Evolutionary conservation across 2,797 vertebrate species (phyloP), one percentile per base, ranked within the genome.

Genomic region (Falco biarmicus): DNA sequence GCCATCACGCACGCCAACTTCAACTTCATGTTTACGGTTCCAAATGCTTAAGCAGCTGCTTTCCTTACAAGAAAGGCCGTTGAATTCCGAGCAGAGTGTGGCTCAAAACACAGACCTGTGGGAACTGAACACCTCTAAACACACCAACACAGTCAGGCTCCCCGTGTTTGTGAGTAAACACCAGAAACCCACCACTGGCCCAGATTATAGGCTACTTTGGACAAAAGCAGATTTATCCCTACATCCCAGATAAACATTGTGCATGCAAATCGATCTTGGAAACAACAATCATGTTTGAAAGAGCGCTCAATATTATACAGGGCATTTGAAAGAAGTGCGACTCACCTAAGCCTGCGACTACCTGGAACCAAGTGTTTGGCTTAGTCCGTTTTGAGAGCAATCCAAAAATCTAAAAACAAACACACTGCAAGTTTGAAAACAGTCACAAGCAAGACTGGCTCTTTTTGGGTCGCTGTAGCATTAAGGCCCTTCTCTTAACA

Each of bases 291-390:
- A 11, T 3, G 1, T 51, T 37, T 48, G 48, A 50, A 80, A 83
- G 25, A 77, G 7, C 8, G 41, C 29, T 48, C 51, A 10, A 7
- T 24, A 11, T 6, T 39, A 1, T 0, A 10, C 0, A 0, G n/a
- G 28, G 15, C 7, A 1, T 53, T 41, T 34, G 24, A 4, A 73
- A 74, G 61, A 85, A 34, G 24, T 21, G 8, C 20, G 34, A 34
- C 79, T 81, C 65, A 80, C 61, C 60, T 3, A 6, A 19, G 4
- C 37, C 9, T 24, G 76, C 25, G 60, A 71, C 31, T 61, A 29
- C 59, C 66, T 47, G 73, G 43, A 87, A 68, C 21, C 29, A 25
- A 19, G 17, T 24, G 4, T 37, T 84, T 75, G 34, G 24, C 51
- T 69, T 69, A 16, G 39, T 53, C 56, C 26, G 0, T 66, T 88